A percentile compares a stretch with the other conserved stretches of the same genome.
phyloP scores from a whole-genome alignment of 2,797 vertebrate genomes.

The Sparidentex hasta region DNA sequence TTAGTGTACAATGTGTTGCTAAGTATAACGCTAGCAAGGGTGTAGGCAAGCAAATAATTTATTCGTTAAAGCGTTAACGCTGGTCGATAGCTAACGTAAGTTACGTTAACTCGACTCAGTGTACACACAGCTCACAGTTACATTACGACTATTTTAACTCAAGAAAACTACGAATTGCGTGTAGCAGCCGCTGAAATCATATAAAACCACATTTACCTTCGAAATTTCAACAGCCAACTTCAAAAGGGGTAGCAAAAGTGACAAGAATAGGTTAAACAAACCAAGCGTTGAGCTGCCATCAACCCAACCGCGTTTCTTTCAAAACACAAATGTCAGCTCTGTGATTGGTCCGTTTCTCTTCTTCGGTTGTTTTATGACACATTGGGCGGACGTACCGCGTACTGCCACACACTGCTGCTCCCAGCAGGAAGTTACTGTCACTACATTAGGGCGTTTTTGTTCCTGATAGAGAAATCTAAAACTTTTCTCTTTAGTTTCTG shows the following conservation, averaged over 20 bases:
- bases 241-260: background rate
- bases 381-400: accelerated
- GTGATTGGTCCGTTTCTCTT: slow-evolving; percentile 76
- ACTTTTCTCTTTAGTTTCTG: background rate
- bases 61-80: background rate
- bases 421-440: background rate
- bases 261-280: slow-evolving; percentile 17
- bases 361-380: slow-evolving; percentile 31
- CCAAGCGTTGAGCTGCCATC: background rate
- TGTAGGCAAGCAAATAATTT: background rate
- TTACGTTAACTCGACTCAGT: background rate
- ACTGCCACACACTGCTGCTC: background rate
- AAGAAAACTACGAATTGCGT: background rate
- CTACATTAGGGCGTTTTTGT: background rate
- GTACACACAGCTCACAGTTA: background rate
- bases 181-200: accelerated
- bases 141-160: background rate
- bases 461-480: background rate
- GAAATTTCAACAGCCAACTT: background rate
- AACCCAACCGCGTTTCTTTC: slow-evolving; percentile 80
- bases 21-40: background rate
- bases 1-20: no score
- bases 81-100: background rate
- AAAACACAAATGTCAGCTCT: slow-evolving; percentile 67
- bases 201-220: slow-evolving; percentile 49